Conservation (phyloP, 2,888 invertebrate genomes). For the Spatulosminthurus flaviceps region DNA sequence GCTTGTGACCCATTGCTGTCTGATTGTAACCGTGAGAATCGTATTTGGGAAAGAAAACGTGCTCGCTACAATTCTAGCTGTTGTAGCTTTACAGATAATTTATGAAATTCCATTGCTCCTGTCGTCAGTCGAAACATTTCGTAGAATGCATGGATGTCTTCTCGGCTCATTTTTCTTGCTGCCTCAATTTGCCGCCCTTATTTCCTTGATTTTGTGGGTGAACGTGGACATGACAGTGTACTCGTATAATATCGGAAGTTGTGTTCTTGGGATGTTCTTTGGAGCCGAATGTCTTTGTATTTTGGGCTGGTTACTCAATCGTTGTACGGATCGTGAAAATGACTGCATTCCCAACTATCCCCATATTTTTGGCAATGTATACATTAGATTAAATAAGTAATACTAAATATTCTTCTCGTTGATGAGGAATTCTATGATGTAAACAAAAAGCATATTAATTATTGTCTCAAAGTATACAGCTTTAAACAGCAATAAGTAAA, state of each 20-base stretch:
- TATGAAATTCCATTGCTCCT: slow-evolving; percentile 57
- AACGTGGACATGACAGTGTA: slow-evolving; percentile 58
- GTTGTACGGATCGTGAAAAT: slow-evolving; percentile 57
- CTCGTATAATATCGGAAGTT: slow-evolving; percentile 55
- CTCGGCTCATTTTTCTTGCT: slow-evolving; percentile 58
- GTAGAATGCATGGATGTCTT: background rate
- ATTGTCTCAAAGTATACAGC: background rate
- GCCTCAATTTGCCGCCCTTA: slow-evolving; percentile 59
- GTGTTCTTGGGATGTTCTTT: slow-evolving; percentile 55
- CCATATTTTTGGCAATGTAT: slow-evolving; percentile 59
- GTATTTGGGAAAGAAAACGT: slow-evolving; percentile 39
- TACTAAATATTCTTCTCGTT: background rate
- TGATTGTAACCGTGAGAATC: slow-evolving; percentile 54
- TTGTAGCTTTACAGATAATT: slow-evolving; percentile 46
- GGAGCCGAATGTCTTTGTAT: slow-evolving; percentile 47
- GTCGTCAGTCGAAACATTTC: slow-evolving; percentile 47
- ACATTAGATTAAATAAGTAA: slow-evolving; percentile 12
- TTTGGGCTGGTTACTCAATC: slow-evolving; percentile 50
- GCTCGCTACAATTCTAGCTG: slow-evolving; percentile 45
- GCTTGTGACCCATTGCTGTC: slow-evolving; percentile 54
- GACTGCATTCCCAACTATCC: slow-evolving; percentile 60
- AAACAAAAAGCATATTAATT: background rate
- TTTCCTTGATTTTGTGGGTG: slow-evolving; percentile 59
- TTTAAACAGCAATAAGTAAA: no score
- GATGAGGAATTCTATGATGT: background rate